Evolutionary conservation across 2,797 vertebrate genomes (phyloP), one percentile per base, ranked within the genome.

Genomic region (Momotus momota): DNA sequence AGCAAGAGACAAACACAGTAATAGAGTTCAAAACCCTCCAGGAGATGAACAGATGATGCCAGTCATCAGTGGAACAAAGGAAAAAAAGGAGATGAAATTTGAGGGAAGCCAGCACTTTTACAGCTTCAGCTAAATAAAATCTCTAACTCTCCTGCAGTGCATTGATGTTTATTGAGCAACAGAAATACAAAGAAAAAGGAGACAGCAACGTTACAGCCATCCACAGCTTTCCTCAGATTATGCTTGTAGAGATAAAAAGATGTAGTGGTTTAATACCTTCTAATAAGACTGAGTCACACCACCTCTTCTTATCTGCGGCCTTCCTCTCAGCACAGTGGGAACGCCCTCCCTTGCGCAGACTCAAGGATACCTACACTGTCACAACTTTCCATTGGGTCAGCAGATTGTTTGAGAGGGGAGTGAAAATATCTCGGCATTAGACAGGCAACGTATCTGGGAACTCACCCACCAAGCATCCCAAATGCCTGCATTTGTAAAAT

Each of bases 221-320:
- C 85, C 93, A 94, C 82, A 88, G 81, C 85, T 77, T 77, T 95
- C 87, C 77, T 75, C 35, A 6, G 64, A 74, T 94, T 89, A 54
- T 49, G 69, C 61, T 95, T 33, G 43, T 58, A 94, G 69, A 64
- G 46, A 91, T 85, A 91, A 87, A 87, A 93, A 95, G 96, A 96
- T 77, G 58, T 92, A 96, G 86, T 79, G 66, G 75, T 93, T 96
- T 96, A 96, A 96, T 96, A 94, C 86, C 40, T 95, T 81, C 78
- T 88, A 89, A 94, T 83, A 79, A 84, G 85, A 64, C 84, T 84
- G 86, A 96, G 60, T 85, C 86, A 86, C 25, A 43, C 40, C 72
- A 83, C 49, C 52, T 86, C 72, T 80, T 80, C 86, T 92, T 65
- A 31, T 85, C 69, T 26, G 27, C 8, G 15, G 86, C 81, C 92